phyloP scores from a whole-genome alignment of 2,113 vertebrate species.

The Microcebus tavaratra region DNA sequence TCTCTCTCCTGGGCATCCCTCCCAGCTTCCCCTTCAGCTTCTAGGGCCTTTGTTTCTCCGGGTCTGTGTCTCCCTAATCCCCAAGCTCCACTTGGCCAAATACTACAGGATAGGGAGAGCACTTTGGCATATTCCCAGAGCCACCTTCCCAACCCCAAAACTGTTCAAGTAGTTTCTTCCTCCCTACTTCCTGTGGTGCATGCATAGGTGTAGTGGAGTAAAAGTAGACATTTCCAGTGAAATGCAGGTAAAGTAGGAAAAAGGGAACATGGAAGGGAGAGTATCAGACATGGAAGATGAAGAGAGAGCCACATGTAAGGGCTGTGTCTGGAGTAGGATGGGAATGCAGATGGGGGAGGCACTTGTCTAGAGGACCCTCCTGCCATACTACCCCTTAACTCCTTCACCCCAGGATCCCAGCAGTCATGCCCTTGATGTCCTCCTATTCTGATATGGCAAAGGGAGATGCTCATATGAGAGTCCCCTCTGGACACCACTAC shows the following conservation, averaged over 20 bases:
- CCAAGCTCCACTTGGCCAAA: neutral
- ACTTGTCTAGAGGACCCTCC: neutral
- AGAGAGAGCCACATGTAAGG: neutral
- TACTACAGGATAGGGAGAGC: neutral
- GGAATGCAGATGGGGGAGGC: neutral
- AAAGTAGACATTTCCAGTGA: neutral
- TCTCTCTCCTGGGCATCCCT: constrained; percentile 62
- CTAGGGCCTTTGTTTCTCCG: constrained; percentile 59
- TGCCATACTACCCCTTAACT: neutral
- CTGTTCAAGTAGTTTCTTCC: neutral
- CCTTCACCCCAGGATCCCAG: neutral
- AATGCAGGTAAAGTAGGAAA: neutral
- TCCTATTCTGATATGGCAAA: neutral
- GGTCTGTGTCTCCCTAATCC: neutral
- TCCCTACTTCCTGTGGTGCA: neutral
- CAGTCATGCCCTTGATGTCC: neutral
- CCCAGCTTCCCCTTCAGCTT: constrained; percentile 42
- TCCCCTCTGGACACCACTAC: neutral
- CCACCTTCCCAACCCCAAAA: neutral
- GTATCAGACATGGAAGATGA: neutral
- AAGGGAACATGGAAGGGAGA: neutral
- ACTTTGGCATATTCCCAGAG: neutral
- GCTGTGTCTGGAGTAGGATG: neutral
- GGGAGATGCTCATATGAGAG: neutral
- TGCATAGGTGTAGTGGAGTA: neutral